These are phyloP conservation scores for Trogon melanurus DNA, from an alignment of 2,113 vertebrate species.

Conservation along the genomic window DNA sequence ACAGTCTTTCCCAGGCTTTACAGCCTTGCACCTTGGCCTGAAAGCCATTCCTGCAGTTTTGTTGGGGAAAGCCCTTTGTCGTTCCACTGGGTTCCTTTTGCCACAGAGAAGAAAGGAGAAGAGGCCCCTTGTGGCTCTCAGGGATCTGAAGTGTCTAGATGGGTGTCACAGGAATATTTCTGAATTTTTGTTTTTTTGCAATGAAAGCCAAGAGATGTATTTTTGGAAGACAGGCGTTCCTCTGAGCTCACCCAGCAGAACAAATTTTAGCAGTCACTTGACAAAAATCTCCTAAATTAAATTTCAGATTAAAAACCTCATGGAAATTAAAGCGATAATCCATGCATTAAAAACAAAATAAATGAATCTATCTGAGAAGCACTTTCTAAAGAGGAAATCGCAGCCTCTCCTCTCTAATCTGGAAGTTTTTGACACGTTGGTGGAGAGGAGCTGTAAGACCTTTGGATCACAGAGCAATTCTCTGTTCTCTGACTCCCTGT, in stretches of 20 bases:
- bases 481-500: neutral
- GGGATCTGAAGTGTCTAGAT: neutral
- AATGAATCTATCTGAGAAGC: neutral
- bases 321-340: neutral
- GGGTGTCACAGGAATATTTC: neutral
- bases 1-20: neutral
- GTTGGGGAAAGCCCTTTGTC: neutral
- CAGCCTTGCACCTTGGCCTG: neutral
- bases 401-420: neutral
- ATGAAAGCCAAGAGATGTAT: neutral
- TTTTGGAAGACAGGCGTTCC: neutral
- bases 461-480: neutral
- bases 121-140: neutral
- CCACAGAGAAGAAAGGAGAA: neutral
- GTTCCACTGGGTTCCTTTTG: neutral
- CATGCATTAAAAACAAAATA: neutral
- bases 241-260: neutral
- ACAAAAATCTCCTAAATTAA: conserved; percentile 20
- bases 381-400: neutral
- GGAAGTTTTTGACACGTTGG: neutral
- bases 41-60: neutral
- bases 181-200: neutral
- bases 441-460: neutral
- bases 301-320: neutral
- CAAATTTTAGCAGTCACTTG: neutral